Conservation (phyloP, 2,113 vertebrate species). For the Percopsis transmontana region DNA sequence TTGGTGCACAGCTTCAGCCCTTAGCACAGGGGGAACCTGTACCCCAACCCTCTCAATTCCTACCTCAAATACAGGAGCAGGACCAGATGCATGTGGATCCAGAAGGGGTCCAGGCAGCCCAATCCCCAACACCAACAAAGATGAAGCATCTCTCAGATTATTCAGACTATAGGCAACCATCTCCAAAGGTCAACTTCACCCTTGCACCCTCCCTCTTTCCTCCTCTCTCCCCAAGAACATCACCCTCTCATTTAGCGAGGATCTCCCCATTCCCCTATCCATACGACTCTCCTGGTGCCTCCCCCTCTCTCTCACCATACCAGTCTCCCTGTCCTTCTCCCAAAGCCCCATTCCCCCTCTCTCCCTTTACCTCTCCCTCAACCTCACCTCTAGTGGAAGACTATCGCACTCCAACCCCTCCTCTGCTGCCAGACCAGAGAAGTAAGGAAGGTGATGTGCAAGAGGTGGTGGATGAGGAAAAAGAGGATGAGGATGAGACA, state of each 20-base stretch:
- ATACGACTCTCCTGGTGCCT: slow-evolving; percentile 24
- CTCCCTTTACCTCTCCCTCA: slow-evolving; percentile 31
- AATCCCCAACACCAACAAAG: not conserved
- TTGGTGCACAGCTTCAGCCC: slow-evolving; percentile 28
- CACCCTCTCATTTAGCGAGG: slow-evolving; percentile 42
- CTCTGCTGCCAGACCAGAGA: slow-evolving; percentile 8
- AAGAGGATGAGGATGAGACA: slow-evolving; percentile 10
- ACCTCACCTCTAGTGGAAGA: slow-evolving; percentile 21
- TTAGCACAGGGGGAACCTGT: too few species aligned
- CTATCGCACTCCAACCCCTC: slow-evolving; percentile 12
- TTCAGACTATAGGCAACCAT: slow-evolving; percentile 57
- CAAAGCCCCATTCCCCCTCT: slow-evolving; percentile 21
- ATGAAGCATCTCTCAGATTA: slow-evolving; percentile 29
- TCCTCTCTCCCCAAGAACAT: slow-evolving; percentile 26
- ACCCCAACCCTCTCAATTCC: not conserved
- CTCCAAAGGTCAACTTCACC: slow-evolving; percentile 16
- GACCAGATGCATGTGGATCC: not conserved
- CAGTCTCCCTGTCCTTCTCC: slow-evolving; percentile 45
- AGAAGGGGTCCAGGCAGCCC: not conserved
- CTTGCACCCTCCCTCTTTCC: slow-evolving; percentile 18
- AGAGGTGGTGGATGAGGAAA: slow-evolving; percentile 10
- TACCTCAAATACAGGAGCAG: slow-evolving; percentile 7
- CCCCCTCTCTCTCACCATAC: slow-evolving; percentile 47
- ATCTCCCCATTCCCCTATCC: slow-evolving; percentile 38
- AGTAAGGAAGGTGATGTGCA: slow-evolving; percentile 3